Conservation (phyloP, 2,113 vertebrate species). For the Oreotragus oreotragus region DNA sequence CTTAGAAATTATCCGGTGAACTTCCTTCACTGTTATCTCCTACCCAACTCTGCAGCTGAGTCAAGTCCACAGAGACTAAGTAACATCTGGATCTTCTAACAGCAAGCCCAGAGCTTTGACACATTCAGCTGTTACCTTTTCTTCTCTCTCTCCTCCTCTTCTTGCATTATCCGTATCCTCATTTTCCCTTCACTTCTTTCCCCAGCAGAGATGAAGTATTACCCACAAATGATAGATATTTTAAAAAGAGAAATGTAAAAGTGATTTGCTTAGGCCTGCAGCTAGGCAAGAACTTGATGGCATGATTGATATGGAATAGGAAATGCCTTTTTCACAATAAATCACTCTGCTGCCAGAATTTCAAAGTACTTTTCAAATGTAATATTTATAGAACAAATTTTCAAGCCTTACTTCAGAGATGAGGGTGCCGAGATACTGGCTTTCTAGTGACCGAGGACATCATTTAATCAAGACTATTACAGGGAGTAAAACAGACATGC, state of each 20-base stretch:
- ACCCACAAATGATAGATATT: background rate
- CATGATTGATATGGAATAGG: background rate
- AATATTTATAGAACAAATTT: background rate
- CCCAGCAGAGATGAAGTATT: background rate
- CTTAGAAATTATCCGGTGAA: background rate
- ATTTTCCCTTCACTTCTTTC: background rate
- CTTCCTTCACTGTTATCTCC: background rate
- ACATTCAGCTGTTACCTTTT: background rate
- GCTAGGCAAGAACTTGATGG: background rate
- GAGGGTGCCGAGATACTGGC: background rate
- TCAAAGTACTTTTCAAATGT: background rate
- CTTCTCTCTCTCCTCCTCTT: background rate
- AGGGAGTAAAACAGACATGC: background rate
- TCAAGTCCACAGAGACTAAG: background rate
- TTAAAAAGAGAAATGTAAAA: background rate
- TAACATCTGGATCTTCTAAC: background rate
- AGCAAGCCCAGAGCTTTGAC: background rate
- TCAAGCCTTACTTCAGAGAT: background rate
- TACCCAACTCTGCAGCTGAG: background rate
- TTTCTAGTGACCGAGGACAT: background rate
- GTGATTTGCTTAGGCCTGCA: background rate
- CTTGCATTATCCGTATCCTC: background rate
- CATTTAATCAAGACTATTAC: background rate
- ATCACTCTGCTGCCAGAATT: background rate
- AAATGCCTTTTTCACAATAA: slow-evolving; percentile 24